A percentile compares a stretch with the other conserved stretches of the same genome.
These are phyloP conservation scores for Caenorhabditis angaria DNA, from an alignment of 2,888 invertebrate species.

Conservation along the genomic window DNA sequence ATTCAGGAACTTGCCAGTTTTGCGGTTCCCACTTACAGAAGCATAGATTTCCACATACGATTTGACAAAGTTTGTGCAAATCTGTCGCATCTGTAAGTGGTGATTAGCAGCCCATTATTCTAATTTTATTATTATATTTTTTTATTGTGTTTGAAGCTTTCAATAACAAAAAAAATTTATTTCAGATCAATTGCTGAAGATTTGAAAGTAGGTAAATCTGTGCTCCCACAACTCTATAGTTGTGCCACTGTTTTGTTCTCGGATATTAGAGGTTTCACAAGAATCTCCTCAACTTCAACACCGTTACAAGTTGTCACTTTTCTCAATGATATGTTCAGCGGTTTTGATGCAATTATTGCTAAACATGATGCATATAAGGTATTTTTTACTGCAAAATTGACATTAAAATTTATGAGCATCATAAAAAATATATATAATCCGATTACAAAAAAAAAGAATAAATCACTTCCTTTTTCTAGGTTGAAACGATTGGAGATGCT, in stretches of 20 bases:
- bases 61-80: conserved; percentile 38
- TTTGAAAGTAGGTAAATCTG: conserved; percentile 68
- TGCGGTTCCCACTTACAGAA: conserved; percentile 39
- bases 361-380: conserved; percentile 72
- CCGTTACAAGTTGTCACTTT: conserved; percentile 71
- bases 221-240: conserved; percentile 69
- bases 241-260: conserved; percentile 71
- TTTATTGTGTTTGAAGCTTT: background rate
- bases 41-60: conserved; percentile 43
- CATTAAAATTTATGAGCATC: too few relatives aligned
- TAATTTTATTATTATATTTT: background rate
- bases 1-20: conserved; percentile 9
- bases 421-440: too few relatives aligned
- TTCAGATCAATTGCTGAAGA: conserved; percentile 69
- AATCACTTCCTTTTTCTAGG: background rate
- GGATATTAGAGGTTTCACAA: conserved; percentile 68
- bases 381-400: conserved; percentile 14
- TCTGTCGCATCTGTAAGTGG: conserved; percentile 49
- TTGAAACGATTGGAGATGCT: conserved; percentile 69
- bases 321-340: conserved; percentile 70
- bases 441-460: background rate
- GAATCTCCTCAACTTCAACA: conserved; percentile 71
- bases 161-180: background rate
- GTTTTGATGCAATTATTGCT: conserved; percentile 71
- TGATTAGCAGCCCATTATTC: conserved; percentile 8